Conservation (phyloP, 2,888 invertebrate genomes). For the Drosophila atripex region DNA sequence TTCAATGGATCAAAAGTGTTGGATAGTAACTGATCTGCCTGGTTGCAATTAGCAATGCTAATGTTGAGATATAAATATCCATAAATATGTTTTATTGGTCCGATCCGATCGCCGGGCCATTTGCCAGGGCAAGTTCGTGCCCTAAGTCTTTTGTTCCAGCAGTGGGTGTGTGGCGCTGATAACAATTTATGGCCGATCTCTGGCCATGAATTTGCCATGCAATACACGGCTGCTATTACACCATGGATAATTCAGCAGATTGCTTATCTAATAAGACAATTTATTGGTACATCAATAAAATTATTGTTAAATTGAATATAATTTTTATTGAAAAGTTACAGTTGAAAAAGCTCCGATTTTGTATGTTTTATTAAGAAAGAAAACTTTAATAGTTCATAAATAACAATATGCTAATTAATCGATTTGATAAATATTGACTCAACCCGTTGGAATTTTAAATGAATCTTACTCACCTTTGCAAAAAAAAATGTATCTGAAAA, state of each 20-base stretch:
- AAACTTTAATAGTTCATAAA: neutral
- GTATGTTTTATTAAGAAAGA: too few species aligned
- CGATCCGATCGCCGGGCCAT: conserved; percentile 27
- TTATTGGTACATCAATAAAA: conserved; percentile 17
- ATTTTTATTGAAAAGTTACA: neutral
- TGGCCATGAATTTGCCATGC: conserved; percentile 39
- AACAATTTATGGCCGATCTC: conserved; percentile 42
- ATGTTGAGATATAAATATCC: conserved; percentile 50
- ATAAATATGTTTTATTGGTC: conserved; percentile 59
- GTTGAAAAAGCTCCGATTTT: too few species aligned
- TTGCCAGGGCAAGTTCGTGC: conserved; percentile 71
- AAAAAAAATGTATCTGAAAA: conserved; percentile 4
- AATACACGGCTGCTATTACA: conserved; percentile 3
- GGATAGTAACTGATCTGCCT: conserved; percentile 57
- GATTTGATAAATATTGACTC: neutral
- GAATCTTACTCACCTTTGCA: neutral
- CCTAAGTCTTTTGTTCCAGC: conserved; percentile 78
- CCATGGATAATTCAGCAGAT: conserved; percentile 12
- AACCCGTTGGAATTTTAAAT: neutral
- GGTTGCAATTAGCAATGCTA: conserved; percentile 69
- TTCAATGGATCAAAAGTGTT: conserved; percentile 55
- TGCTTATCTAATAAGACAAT: conserved; percentile 9
- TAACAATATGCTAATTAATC: neutral
- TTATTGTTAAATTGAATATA: neutral
- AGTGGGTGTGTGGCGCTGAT: conserved; percentile 29